These are phyloP conservation scores for Danionella cerebrum DNA, from an alignment of 2,113 vertebrate genomes.

Conservation along the genomic window DNA sequence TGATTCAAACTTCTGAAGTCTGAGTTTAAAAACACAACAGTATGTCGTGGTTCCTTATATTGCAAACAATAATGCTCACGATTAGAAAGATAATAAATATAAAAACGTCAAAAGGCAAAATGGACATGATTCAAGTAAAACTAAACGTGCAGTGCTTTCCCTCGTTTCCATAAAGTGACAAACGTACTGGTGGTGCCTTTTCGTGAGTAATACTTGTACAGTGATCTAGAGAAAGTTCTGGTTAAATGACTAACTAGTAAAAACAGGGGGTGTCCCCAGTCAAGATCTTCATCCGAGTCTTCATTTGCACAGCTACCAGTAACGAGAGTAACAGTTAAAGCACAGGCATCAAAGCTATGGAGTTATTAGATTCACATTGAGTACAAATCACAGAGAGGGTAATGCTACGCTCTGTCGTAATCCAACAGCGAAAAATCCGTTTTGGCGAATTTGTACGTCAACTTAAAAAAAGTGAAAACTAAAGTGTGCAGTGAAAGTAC, in stretches of 20 bases:
- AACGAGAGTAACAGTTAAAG: constrained; percentile 23
- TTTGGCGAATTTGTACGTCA: not conserved
- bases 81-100: not conserved
- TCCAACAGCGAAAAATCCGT: not conserved
- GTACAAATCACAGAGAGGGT: constrained; percentile 19
- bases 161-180: not conserved
- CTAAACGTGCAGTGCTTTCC: not conserved
- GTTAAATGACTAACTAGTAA: constrained; percentile 10
- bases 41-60: too few relatives aligned
- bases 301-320: constrained; percentile 12
- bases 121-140: constrained; percentile 19
- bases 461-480: too few relatives aligned
- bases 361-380: constrained; percentile 24
- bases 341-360: constrained; percentile 7
- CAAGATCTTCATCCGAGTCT: not conserved
- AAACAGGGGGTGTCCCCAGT: not conserved
- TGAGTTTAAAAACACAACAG: too few relatives aligned
- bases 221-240: not conserved
- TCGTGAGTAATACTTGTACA: not conserved
- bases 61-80: too few relatives aligned
- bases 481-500: too few relatives aligned
- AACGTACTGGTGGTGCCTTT: not conserved
- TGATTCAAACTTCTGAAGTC: too few relatives aligned
- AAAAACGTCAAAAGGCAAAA: not conserved
- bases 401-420: constrained; percentile 24